Evolutionary conservation across 2,113 vertebrate species (phyloP).

Genomic region (Hippocampus mohnikei): DNA sequence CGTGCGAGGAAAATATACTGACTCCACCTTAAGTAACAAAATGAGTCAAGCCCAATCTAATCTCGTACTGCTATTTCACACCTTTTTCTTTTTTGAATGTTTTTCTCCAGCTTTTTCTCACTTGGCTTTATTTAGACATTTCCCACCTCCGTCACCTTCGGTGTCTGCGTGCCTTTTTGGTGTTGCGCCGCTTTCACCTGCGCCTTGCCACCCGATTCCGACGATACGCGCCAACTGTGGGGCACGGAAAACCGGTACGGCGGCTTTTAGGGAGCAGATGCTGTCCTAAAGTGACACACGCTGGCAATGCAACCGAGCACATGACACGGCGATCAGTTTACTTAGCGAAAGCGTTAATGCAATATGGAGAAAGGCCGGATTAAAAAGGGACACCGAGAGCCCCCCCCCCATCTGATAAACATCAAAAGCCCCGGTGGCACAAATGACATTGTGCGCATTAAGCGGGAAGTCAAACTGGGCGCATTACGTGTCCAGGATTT

Average conservation of each 20-base stretch:
- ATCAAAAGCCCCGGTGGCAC: conserved; percentile 12
- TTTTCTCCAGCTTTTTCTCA: conserved; percentile 8
- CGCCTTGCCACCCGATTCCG: conserved; percentile 35
- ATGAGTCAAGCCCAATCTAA: conserved; percentile 7
- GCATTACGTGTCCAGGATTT: neutral
- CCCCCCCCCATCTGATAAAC: conserved; percentile 14
- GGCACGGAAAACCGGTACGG: conserved; percentile 27
- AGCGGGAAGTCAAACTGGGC: neutral
- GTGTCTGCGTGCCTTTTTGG: conserved; percentile 21
- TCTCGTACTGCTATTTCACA: conserved; percentile 18
- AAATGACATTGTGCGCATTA: conserved; percentile 5
- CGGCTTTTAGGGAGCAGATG: conserved; percentile 51
- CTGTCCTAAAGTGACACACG: conserved; percentile 40
- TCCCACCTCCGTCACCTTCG: neutral
- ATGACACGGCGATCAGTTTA: conserved; percentile 41
- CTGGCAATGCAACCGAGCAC: conserved; percentile 10
- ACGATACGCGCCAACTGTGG: conserved; percentile 18
- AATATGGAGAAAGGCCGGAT: conserved; percentile 38
- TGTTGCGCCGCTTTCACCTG: conserved; percentile 21
- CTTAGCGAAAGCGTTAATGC: conserved; percentile 29
- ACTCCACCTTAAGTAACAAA: conserved; percentile 5
- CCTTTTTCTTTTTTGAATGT: conserved; percentile 33
- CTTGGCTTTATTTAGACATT: conserved; percentile 11
- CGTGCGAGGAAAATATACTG: conserved; percentile 10
- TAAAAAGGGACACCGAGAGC: conserved; percentile 12